Evolutionary conservation across 2,113 vertebrate genomes (phyloP).

Genomic region (Podiceps cristatus): DNA sequence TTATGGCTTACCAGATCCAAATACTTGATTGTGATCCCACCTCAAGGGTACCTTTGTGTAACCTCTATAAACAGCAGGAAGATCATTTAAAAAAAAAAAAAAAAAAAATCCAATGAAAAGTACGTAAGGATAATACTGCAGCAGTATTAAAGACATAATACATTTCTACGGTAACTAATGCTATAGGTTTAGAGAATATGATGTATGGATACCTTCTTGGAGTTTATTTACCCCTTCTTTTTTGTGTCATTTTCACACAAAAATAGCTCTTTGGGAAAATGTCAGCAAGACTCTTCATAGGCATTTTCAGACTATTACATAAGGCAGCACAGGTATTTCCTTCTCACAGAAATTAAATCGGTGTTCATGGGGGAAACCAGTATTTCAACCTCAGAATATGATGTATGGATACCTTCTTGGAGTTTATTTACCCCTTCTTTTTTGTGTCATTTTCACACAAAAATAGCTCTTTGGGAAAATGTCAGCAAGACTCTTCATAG

Average conservation of each 20-base stretch:
- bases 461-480: background rate
- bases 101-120: background rate
- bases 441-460: background rate
- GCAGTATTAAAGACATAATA: background rate
- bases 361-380: background rate
- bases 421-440: background rate
- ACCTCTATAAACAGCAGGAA: background rate
- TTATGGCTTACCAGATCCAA: background rate
- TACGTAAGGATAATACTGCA: background rate
- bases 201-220: background rate
- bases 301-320: slow-evolving; percentile 21
- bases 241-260: background rate
- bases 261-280: background rate
- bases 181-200: background rate
- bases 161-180: background rate
- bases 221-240: background rate
- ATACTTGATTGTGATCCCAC: background rate
- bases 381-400: background rate
- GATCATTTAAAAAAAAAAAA: background rate
- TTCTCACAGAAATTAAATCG: slow-evolving; percentile 20
- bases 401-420: background rate
- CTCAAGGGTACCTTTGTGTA: background rate
- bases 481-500: background rate
- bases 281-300: background rate
- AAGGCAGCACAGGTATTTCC: slow-evolving; percentile 10